phyloP scores from a whole-genome alignment of 2,888 invertebrate genomes.

The Hoplodrina ambigua region DNA sequence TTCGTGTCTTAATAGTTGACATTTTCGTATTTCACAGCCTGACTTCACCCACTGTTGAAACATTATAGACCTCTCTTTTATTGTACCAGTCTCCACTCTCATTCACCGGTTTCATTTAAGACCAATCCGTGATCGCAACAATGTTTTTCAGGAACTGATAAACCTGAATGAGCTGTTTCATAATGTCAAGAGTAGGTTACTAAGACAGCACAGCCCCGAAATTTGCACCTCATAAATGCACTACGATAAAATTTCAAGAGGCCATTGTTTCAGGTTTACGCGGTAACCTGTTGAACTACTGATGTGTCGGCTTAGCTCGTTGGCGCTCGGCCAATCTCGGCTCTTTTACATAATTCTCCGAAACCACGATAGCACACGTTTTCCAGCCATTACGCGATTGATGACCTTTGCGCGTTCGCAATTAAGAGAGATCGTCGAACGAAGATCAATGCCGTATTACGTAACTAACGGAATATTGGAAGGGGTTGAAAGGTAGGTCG shows the following conservation, averaged over 20 bases:
- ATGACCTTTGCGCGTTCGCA: slow-evolving; percentile 64
- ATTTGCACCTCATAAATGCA: slow-evolving; percentile 27
- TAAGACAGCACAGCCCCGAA: neutral
- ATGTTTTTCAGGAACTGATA: no score
- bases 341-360: slow-evolving; percentile 72
- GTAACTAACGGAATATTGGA: slow-evolving; percentile 23
- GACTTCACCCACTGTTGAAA: no score
- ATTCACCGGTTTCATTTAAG: neutral
- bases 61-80: neutral
- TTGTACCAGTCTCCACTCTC: neutral
- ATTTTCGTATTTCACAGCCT: neutral
- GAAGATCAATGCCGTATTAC: slow-evolving; percentile 48
- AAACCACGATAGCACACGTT: slow-evolving; percentile 72
- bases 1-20: neutral
- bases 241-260: slow-evolving; percentile 33
- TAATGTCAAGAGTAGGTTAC: no score
- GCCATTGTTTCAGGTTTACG: slow-evolving; percentile 55
- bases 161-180: neutral
- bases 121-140: no score
- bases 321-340: slow-evolving; percentile 70
- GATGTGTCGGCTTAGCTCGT: slow-evolving; percentile 53
- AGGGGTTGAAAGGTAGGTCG: slow-evolving; percentile 27
- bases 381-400: slow-evolving; percentile 69
- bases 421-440: slow-evolving; percentile 40
- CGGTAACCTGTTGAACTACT: slow-evolving; percentile 72